phyloP scores from a whole-genome alignment of 37 sponge, comb jelly and placozoan species.

The Eunapius fragilis region DNA sequence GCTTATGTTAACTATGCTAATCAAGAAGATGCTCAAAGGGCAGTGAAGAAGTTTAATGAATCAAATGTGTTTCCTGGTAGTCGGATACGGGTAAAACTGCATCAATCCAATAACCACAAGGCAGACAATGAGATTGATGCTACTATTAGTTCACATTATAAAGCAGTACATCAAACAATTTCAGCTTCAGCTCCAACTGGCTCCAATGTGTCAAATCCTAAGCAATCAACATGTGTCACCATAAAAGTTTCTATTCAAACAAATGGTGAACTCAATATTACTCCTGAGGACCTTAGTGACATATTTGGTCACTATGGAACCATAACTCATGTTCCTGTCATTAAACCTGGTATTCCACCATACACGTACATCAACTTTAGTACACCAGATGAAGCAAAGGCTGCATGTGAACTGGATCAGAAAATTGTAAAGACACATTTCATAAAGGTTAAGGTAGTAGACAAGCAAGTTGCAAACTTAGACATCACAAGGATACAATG shows the following conservation, averaged over 20 bases:
- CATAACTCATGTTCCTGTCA: background rate
- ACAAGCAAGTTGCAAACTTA: background rate
- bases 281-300: background rate
- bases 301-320: background rate
- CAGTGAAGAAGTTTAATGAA: background rate
- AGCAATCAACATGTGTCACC: background rate
- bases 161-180: too few species aligned
- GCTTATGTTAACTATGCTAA: constrained; percentile 8
- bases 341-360: background rate
- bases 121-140: background rate
- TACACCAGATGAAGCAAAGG: background rate
- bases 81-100: too few species aligned
- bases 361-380: background rate
- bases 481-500: background rate
- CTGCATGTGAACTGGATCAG: background rate
- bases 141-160: background rate
- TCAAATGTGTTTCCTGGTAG: background rate
- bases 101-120: too few species aligned
- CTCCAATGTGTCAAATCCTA: background rate
- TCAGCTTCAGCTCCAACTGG: background rate
- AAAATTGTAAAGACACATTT: background rate
- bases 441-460: background rate
- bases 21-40: background rate
- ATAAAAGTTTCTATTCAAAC: background rate
- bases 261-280: background rate